These are phyloP conservation scores for Hoplostethus mediterraneus DNA, from an alignment of 2,797 vertebrate species.

Conservation along the genomic window DNA sequence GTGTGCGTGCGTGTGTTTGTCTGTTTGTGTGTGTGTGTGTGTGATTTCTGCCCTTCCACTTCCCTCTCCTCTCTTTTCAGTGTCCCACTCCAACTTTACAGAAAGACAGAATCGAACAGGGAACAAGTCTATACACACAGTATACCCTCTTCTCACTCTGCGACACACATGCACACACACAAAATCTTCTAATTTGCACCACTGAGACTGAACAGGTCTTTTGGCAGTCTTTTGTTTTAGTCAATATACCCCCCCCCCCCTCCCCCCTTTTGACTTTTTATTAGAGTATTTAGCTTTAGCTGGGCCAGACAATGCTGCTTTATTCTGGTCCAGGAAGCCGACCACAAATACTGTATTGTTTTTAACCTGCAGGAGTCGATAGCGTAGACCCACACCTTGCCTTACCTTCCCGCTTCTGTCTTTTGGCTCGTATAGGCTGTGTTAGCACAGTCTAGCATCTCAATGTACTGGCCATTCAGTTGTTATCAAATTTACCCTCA, in stretches of 20 bases:
- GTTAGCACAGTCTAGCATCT: constrained; percentile 32
- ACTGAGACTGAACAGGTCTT: constrained; percentile 55
- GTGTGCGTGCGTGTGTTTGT: constrained; percentile 11
- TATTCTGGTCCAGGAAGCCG: constrained; percentile 51
- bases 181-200: constrained; percentile 73
- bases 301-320: constrained; percentile 63
- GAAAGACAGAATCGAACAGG: constrained; percentile 43
- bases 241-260: constrained; percentile 30
- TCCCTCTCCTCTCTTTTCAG: constrained; percentile 35
- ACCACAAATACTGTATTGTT: constrained; percentile 67
- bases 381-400: constrained; percentile 75
- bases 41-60: constrained; percentile 52
- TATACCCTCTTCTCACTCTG: constrained; percentile 37
- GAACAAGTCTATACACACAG: constrained; percentile 38
- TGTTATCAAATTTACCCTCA: constrained; percentile 48
- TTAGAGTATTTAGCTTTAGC: constrained; percentile 61
- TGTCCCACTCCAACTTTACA: constrained; percentile 53
- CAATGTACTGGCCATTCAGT: constrained; percentile 36
- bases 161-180: constrained; percentile 43
- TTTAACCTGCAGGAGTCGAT: constrained; percentile 72
- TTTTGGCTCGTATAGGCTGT: constrained; percentile 9
- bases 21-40: constrained; percentile 11
- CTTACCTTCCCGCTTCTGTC: constrained; percentile 71
- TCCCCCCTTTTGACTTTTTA: constrained; percentile 44
- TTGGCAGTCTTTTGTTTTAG: constrained; percentile 58